These are phyloP conservation scores for Colius striatus DNA, from an alignment of 2,113 vertebrate genomes.

Conservation along the genomic window DNA sequence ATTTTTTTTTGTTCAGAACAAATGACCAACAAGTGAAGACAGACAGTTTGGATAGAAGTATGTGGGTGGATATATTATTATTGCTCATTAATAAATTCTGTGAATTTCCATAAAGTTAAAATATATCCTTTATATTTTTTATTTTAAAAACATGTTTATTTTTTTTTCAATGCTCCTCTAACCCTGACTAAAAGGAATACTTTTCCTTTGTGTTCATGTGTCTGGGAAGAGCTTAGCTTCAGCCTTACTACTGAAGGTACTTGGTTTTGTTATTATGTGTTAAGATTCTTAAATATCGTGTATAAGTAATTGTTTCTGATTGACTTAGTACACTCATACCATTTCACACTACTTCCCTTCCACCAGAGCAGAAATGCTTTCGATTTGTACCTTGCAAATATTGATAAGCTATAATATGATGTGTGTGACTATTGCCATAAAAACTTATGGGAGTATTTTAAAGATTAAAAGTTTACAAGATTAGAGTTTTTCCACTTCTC, in stretches of 20 bases:
- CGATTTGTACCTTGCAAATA: not conserved
- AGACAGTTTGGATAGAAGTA: not conserved
- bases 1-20: not conserved
- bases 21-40: not conserved
- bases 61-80: not conserved
- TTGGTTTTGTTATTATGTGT: not conserved
- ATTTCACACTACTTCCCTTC: not conserved
- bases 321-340: not conserved
- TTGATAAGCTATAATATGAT: not conserved
- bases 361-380: not conserved
- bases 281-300: not conserved
- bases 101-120: not conserved
- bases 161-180: not conserved
- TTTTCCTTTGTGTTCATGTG: not conserved
- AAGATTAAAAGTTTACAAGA: not conserved
- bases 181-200: not conserved
- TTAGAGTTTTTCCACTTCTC: not conserved
- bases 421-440: not conserved
- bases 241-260: not conserved
- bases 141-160: not conserved
- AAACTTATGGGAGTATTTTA: not conserved
- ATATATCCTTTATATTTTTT: fast-evolving
- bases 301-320: not conserved
- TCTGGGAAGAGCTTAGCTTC: not conserved
- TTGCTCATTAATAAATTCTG: not conserved